Evolutionary conservation across 2,797 vertebrate genomes (phyloP), one percentile per base, ranked within the genome.

Genomic region (Betta splendens): DNA sequence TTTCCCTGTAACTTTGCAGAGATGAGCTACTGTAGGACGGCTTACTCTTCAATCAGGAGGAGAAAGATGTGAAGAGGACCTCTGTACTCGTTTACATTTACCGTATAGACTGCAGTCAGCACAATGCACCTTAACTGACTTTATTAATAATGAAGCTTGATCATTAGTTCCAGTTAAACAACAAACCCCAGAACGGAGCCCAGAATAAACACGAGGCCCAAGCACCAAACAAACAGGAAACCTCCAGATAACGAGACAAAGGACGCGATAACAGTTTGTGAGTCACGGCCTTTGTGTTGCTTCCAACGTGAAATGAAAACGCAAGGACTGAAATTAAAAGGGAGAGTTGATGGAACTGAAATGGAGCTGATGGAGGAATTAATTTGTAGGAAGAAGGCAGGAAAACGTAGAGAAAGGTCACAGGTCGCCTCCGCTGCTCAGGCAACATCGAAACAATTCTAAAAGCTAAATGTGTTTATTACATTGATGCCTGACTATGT

Each of bases 141-240:
- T 2, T 2, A 26, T 26, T 26, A 26, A 26, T 26, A 8, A 5
- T 2, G 28, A 28, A n/a, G 49, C n/a, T 13, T 42, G 5, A 9
- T 38, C 17, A 46, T 45, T 53, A 18, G 33, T 46, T 13, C 29
- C 21, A 44, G 20, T 16, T 11, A 33, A 8, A 22, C 9, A 52
- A 17, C 9, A 26, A 45, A 62, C 5, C 32, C 31, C 38, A 22
- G 16, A 32, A 31, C 47, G n/a, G 5, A 35, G 15, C 43, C 22
- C 18, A 22, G 28, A 46, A 16, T 26, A 21, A 21, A 38, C 12
- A 13, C 4, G 12, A 5, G 5, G 12, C 12, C 32, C 31, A 6
- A 13, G 31, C 18, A 46, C 16, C 38, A 60, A 44, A 23, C 28
- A 49, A 23, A 26, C 7, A 21, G 26, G 29, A 31, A 51, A 45